Conservation (phyloP, 2,113 vertebrate genomes). For the Ageneiosus marmoratus region DNA sequence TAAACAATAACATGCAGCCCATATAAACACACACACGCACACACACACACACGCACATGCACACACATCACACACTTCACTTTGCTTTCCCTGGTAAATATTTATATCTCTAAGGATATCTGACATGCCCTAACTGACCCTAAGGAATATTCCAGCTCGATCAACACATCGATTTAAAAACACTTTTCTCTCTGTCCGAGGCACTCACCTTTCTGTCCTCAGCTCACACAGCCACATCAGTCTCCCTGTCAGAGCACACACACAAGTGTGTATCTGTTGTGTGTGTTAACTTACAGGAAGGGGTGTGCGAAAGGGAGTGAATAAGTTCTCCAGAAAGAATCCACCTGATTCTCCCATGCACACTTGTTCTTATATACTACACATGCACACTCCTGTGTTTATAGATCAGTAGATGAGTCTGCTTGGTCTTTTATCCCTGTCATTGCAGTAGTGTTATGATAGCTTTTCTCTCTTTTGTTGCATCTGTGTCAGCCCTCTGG, state of each 20-base stretch:
- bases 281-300: background rate
- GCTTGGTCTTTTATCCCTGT: constrained; percentile 21
- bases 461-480: background rate
- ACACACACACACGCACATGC: background rate
- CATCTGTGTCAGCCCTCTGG: background rate
- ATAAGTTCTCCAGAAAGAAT: constrained; percentile 41
- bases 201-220: constrained; percentile 50
- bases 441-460: constrained; percentile 8
- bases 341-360: constrained; percentile 49
- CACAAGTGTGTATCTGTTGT: background rate
- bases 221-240: constrained; percentile 45
- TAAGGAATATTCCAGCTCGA: background rate
- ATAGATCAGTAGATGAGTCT: constrained; percentile 15
- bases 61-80: too few species aligned
- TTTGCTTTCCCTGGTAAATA: background rate
- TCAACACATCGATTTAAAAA: background rate
- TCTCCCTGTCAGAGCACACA: constrained; percentile 16
- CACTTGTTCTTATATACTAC: constrained; percentile 20
- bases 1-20: background rate
- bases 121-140: background rate
- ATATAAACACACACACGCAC: background rate
- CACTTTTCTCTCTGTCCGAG: background rate
- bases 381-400: background rate
- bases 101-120: background rate
- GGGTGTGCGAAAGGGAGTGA: constrained; percentile 13